Conservation (phyloP, 2,113 vertebrate genomes). For the Corapipo altera region DNA sequence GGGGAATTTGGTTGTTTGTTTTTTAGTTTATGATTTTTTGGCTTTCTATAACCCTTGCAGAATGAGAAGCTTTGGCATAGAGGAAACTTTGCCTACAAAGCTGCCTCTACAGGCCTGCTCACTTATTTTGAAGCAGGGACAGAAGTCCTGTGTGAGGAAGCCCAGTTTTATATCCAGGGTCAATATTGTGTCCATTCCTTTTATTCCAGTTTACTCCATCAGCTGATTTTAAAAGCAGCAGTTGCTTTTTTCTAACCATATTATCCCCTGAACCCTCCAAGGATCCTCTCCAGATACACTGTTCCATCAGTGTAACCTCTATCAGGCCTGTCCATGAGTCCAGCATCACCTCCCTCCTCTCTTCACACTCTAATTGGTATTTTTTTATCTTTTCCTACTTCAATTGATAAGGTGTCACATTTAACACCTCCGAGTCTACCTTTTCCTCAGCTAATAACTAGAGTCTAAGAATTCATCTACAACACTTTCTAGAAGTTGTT, state of each 20-base stretch:
- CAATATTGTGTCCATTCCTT: not conserved
- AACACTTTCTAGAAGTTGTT: not conserved
- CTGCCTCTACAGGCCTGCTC: not conserved
- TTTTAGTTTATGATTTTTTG: not conserved
- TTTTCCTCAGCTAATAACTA: not conserved
- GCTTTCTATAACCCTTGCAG: not conserved
- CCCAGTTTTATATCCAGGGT: not conserved
- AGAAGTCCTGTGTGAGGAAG: not conserved
- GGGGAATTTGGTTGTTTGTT: not conserved
- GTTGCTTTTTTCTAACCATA: not conserved
- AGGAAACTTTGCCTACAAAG: not conserved
- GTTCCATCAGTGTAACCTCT: constrained; percentile 14
- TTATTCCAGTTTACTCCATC: not conserved
- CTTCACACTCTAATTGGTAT: not conserved
- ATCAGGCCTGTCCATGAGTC: not conserved
- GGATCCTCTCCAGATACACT: not conserved
- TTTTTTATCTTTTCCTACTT: not conserved
- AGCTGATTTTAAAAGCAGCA: not conserved
- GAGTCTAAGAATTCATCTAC: not conserved
- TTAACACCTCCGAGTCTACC: not conserved
- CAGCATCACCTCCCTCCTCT: not conserved
- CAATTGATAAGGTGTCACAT: not conserved
- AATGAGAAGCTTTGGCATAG: not conserved
- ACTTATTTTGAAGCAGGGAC: not conserved
- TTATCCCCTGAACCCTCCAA: not conserved